Evolutionary conservation across 2,797 vertebrate species (phyloP).

Genomic region (Sparidentex hasta): DNA sequence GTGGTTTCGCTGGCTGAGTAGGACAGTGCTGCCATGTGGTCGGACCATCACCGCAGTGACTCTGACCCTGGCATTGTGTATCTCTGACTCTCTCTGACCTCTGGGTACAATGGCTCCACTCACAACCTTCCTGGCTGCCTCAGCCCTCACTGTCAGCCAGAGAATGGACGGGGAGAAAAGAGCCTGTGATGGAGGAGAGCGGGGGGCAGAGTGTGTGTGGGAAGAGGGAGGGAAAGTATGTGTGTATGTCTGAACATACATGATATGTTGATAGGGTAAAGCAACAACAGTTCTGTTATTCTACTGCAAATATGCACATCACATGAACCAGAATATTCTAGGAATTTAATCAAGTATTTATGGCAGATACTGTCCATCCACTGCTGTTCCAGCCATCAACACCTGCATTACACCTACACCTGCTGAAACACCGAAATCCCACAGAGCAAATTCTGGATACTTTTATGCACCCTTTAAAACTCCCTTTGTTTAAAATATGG

Average conservation of each 20-base stretch:
- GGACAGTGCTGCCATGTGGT: conserved; percentile 14
- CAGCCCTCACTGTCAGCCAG: conserved; percentile 29
- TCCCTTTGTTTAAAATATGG: not conserved
- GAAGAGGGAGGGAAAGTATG: not conserved
- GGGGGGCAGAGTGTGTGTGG: not conserved
- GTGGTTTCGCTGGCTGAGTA: not conserved
- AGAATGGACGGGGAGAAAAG: conserved; percentile 27
- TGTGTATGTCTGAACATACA: not conserved
- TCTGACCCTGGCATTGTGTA: conserved; percentile 59
- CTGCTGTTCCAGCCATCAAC: not conserved
- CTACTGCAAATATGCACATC: not conserved
- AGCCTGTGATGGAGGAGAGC: not conserved
- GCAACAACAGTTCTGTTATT: not conserved
- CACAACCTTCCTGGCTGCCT: conserved; percentile 39
- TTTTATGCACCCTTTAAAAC: not conserved
- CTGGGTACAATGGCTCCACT: conserved; percentile 59
- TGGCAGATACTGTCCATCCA: accelerated
- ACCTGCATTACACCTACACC: not conserved
- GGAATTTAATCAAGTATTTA: not conserved
- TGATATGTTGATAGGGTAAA: not conserved
- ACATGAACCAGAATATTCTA: not conserved
- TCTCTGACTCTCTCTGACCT: conserved; percentile 62
- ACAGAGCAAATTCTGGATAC: not conserved
- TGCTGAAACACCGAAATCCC: not conserved
- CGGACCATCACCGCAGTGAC: conserved; percentile 13